Base-by-base conservation (phyloP, 2,113 vertebrate species). In the Seriola aureovittata region DNA sequence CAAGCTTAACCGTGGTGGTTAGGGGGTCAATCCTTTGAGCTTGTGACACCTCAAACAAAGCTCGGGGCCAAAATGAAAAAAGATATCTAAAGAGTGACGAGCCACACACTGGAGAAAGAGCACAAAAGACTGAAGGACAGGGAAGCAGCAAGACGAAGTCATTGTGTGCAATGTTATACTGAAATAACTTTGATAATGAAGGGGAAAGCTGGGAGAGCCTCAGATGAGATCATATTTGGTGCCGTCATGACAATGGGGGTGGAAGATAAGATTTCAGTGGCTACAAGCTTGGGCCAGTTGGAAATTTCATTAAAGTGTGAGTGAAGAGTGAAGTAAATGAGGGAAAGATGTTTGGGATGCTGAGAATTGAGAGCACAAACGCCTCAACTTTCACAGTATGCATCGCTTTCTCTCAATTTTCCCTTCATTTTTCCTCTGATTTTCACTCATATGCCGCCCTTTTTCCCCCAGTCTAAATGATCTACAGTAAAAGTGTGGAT, bases 21-120 rank as follows among this genome's bases (percentile, higher is more conserved):
- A 29, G n/a, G 7, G 23, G 50, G 65, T 59, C 64, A 80, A 36
- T 75, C 70, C 65, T 25, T 65, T 64, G n/a, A 66, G 32, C 40
- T 42, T 36, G 65, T 60, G 46, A 69, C 55, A 59, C 62, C 14
- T 59, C n/a, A 16, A 59, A 66, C 38, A 71, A 71, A 69, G 38
- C 69, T 19, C 13, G 3, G 5, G 40, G 48, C 74, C 65, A 34
- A 71, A 75, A 71, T 25, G 21, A 44, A 55, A 68, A 46, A 9
- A 10, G 1, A 19, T 25, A 48, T 42, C 34, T 34, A 50, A 52
- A 40, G 2, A 32, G 36, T 32, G 71, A 34, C 11, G 46, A 21
- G 10, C 14, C 44, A 42, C 5, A 50, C 17, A 59, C 7, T 19
- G 25, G 8, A 65, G 2, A 58, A 38, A 13, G 38, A 34, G 32